A percentile compares a stretch with the other conserved stretches of the same genome.
phyloP scores from a whole-genome alignment of 2,797 vertebrate species.

The Anguilla megastoma region DNA sequence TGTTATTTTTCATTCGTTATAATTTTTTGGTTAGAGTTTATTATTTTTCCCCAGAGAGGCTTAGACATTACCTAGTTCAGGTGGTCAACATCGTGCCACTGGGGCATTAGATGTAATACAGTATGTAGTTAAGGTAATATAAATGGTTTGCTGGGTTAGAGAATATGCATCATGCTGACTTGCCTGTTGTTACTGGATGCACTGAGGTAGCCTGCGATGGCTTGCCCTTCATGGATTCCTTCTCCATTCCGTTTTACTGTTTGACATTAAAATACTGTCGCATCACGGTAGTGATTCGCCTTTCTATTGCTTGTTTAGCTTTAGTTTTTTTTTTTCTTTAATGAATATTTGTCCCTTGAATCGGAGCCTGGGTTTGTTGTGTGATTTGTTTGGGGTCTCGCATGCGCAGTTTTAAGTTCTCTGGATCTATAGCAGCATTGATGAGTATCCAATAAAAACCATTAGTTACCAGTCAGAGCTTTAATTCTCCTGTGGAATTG shows the following conservation, averaged over 20 bases:
- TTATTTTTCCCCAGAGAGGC: background rate
- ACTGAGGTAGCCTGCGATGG: background rate
- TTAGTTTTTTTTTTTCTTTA: background rate
- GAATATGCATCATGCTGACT: background rate
- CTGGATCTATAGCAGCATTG: constrained; percentile 66
- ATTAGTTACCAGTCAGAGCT: constrained; percentile 61
- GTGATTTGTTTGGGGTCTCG: constrained; percentile 42
- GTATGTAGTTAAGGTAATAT: background rate
- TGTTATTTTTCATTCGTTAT: background rate
- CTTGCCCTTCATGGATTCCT: background rate
- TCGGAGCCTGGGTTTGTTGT: constrained; percentile 36
- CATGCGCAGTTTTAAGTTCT: constrained; percentile 51
- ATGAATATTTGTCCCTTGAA: background rate
- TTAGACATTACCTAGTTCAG: background rate
- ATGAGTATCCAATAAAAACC: constrained; percentile 68
- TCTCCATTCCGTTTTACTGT: background rate
- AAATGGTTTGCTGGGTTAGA: background rate
- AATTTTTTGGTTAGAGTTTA: background rate
- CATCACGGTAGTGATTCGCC: constrained; percentile 11
- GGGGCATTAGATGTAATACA: background rate
- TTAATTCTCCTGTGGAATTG: constrained; percentile 72
- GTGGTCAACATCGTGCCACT: background rate
- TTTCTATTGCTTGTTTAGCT: constrained; percentile 20
- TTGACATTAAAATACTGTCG: constrained; percentile 21
- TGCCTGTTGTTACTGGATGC: background rate